A percentile compares a stretch with the other conserved stretches of the same genome.
Evolutionary conservation across 2,113 vertebrate genomes (phyloP).

Genomic region (Saccopteryx bilineata): DNA sequence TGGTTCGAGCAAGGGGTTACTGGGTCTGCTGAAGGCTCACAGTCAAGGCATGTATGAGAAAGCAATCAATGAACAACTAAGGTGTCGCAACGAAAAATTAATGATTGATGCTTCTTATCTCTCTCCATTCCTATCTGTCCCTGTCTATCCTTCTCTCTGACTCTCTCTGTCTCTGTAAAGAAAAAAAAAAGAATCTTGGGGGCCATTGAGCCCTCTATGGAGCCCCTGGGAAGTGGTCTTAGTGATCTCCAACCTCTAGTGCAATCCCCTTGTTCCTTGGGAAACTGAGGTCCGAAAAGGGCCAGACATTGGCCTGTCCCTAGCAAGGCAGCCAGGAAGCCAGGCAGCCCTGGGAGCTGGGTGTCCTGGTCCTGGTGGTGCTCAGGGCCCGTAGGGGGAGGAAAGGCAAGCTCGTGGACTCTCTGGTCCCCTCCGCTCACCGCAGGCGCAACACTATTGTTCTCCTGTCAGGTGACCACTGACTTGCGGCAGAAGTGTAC

Average conservation of each 20-base stretch:
- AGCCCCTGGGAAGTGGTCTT: background rate
- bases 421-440: background rate
- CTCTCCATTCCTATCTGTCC: no score
- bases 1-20: no score
- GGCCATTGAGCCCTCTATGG: background rate
- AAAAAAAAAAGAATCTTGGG: background rate
- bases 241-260: background rate
- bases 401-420: background rate
- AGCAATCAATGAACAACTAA: no score
- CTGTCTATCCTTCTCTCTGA: no score
- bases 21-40: no score
- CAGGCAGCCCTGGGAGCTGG: background rate
- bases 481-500: slow-evolving; percentile 98
- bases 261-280: background rate
- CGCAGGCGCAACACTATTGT: background rate
- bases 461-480: slow-evolving; percentile 93
- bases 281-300: background rate
- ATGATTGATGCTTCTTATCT: no score
- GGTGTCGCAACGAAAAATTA: no score
- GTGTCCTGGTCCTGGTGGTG: background rate
- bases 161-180: no score
- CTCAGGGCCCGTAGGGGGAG: background rate
- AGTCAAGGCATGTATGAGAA: no score
- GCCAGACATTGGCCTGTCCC: background rate
- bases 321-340: background rate